Base-by-base conservation (phyloP, 1,140 invertebrate genomes). In the Rhyacophila brunnea region DNA sequence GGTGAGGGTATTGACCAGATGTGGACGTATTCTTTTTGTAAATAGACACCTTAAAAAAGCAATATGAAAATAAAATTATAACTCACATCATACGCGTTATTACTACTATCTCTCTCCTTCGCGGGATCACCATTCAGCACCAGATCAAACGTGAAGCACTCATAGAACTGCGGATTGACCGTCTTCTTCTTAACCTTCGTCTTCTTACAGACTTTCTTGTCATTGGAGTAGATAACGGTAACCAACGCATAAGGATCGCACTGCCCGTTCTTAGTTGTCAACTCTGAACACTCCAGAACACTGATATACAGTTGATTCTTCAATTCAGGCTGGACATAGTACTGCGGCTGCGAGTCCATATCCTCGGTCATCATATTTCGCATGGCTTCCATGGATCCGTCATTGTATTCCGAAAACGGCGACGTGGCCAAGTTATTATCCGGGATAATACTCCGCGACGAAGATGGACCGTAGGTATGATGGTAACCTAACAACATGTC, bases 101-200 rank as follows among this genome's bases (percentile, higher is more conserved):
- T 73, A 44, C 68, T 69, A 51, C 74, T 76, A 65, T 77, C 81
- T 74, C 71, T 75, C 54, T 75, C 75, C 18, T 73, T 74, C 54
- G 83, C 81, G 47, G 78, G 42, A 1, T 42, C 34, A 38, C 20
- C 32, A 36, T 34, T 74, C 62, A 84, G 81, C 47, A 75, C 78
- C 76, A 89, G 87, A 83, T 92, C 88, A 83, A 95, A 95, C 68
- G 85, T 83, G 75, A 95, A 92, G 58, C 84, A 85, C 78, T 96
- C 93, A 70, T 95, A 90, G 74, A 92, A 96, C 67, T 89, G 85
- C 17, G 93, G 92, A 70, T 87, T 89, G 60, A 89, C 86, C 43
- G 92, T 95, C 80, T 95, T 95, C 78, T 93, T 94, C 70, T 85
- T 87, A 40, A 89, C 87, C 77, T 91, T 93, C 11, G 92, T 94